Base-by-base conservation (phyloP, 2,888 invertebrate species). In the Arctia plantaginis region DNA sequence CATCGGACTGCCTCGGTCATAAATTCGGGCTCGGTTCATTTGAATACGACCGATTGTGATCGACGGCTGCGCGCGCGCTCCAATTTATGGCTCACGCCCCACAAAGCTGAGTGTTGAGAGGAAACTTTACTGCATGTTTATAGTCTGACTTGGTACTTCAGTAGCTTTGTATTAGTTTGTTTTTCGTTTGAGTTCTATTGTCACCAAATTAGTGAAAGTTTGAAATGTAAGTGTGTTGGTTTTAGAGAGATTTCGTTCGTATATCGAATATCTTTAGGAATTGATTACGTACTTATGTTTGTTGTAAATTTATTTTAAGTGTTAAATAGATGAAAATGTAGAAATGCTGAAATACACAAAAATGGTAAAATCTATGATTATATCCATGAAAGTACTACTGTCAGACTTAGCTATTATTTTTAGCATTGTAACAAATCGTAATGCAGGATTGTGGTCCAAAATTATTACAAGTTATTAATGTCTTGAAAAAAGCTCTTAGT, bases 1-100 rank as follows among this genome's bases (percentile, higher is more conserved):
- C 94, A 92, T 92, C 91, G 91, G 77, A 80, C 39, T 79, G 78
- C 80, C 81, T 86, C 77, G 88, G 89, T 93, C 93, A 94, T 95
- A 95, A 95, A 95, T 95, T 91, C 87, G 90, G 87, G 80, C 79
- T 85, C 85, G 85, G 87, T 93, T 94, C 94, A 95, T 95, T 95
- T 94, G 92, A 94, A 95, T 94, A 91, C 91, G 90, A 81, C 86
- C 91, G 94, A 95, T 95, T 94, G 94, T 94, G 95, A 95, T 95
- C 95, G 93, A 93, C 90, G 88, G 73, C 79, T 86, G 90, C 91
- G 91, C 91, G 85, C 85, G 88, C 89, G 86, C 80, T 82, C 82
- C 84, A 80, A 85, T 86, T 89, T 90, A 88, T 88, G 84, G 86
- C 86, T 85, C 88, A 88, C 87, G 86, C 85, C 78, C 78, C 77